Percentiles rank a stretch among this genome's conserved stretches.
Evolutionary conservation across 2,797 vertebrate genomes (phyloP).

Genomic region (Fringilla coelebs): DNA sequence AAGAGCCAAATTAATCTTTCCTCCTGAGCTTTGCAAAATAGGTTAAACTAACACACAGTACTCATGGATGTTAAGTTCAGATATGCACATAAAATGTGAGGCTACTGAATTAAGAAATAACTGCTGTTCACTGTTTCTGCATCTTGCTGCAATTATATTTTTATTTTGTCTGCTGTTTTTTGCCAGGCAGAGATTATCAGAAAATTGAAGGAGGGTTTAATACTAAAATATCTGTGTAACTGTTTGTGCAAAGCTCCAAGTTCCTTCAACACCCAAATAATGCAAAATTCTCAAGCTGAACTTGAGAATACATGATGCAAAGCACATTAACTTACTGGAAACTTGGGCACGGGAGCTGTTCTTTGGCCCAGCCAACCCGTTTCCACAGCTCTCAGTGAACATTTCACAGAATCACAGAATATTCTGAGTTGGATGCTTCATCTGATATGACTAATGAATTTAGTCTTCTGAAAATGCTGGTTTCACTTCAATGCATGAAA

Average conservation of each 20-base stretch:
- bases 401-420: not conserved
- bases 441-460: not conserved
- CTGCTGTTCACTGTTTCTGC: not conserved
- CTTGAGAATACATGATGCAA: not conserved
- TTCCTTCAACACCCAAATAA: not conserved
- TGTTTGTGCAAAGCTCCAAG: not conserved
- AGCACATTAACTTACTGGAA: not conserved
- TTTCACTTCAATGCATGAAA: not conserved
- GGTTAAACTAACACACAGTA: slow-evolving; percentile 23
- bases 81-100: not conserved
- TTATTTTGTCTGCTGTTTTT: not conserved
- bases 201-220: slow-evolving; percentile 13
- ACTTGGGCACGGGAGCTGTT: not conserved
- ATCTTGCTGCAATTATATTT: slow-evolving; percentile 19
- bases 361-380: not conserved
- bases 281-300: not conserved
- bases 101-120: slow-evolving; percentile 23
- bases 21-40: slow-evolving; percentile 23
- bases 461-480: not conserved
- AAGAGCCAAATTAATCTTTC: slow-evolving; percentile 14
- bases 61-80: slow-evolving; percentile 15
- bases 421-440: not conserved
- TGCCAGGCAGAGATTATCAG: slow-evolving; percentile 8
- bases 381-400: not conserved
- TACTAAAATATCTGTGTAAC: not conserved